A percentile compares a stretch with the other conserved stretches of the same genome.
Evolutionary conservation across 2,113 vertebrate species (phyloP).

Genomic region (Sphyrna mokarran): DNA sequence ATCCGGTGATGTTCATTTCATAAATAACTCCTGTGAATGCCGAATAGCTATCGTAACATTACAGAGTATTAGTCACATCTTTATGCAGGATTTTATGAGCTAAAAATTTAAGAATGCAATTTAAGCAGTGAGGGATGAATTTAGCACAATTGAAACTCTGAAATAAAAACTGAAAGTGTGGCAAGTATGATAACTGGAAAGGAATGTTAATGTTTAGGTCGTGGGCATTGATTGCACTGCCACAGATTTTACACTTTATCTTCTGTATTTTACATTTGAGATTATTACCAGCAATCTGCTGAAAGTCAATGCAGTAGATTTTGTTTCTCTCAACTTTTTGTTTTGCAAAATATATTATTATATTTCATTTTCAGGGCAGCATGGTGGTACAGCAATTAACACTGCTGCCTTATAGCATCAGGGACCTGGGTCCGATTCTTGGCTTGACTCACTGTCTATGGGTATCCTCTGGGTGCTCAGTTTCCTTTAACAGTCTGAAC

Average conservation of each 20-base stretch:
- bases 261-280: background rate
- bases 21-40: conserved; percentile 19
- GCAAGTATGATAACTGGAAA: background rate
- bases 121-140: background rate
- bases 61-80: conserved; percentile 21
- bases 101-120: conserved; percentile 23
- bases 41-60: background rate
- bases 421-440: too few relatives aligned
- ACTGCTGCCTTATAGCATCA: too few relatives aligned
- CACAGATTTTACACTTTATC: background rate
- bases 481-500: too few relatives aligned
- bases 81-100: background rate
- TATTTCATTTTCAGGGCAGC: background rate
- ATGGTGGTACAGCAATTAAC: too few relatives aligned
- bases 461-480: too few relatives aligned
- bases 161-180: background rate
- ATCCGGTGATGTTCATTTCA: background rate
- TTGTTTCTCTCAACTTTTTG: background rate
- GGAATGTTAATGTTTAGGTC: background rate
- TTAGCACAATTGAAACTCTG: background rate
- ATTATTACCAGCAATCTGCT: background rate
- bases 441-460: too few relatives aligned
- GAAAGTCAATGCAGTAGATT: background rate
- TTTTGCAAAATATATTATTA: background rate
- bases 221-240: background rate